These are phyloP conservation scores for Andrena fulva DNA, from an alignment of 2,888 invertebrate genomes.

Conservation along the genomic window DNA sequence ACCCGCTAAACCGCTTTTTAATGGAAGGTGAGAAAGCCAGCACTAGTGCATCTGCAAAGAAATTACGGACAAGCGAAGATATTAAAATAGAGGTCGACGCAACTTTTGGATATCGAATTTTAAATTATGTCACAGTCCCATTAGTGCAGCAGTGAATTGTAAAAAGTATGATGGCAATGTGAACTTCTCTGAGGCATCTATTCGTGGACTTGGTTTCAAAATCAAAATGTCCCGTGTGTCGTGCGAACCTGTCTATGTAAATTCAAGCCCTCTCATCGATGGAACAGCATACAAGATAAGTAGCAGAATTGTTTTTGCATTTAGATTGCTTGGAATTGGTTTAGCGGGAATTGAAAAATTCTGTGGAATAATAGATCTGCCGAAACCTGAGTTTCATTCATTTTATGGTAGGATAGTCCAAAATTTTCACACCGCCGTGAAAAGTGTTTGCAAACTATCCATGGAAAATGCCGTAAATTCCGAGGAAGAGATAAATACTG, in stretches of 20 bases:
- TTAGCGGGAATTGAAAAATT: slow-evolving; percentile 57
- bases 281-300: slow-evolving; percentile 16
- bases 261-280: slow-evolving; percentile 13
- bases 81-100: neutral
- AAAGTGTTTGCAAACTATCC: neutral
- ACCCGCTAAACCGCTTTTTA: neutral
- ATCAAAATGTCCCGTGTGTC: neutral
- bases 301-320: slow-evolving; percentile 18
- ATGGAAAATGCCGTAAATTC: slow-evolving; percentile 6
- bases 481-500: neutral
- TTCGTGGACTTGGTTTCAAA: slow-evolving; percentile 19
- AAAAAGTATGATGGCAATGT: slow-evolving; percentile 5
- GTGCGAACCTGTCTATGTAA: neutral
- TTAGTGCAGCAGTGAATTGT: slow-evolving; percentile 10
- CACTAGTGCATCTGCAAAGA: slow-evolving; percentile 54
- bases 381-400: slow-evolving; percentile 51
- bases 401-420: slow-evolving; percentile 42
- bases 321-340: slow-evolving; percentile 39
- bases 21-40: slow-evolving; percentile 12
- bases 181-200: neutral
- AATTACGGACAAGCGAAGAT: slow-evolving; percentile 36
- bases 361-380: slow-evolving; percentile 54
- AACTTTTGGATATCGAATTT: neutral
- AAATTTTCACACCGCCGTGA: slow-evolving; percentile 16
- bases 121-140: slow-evolving; percentile 12